Evolutionary conservation across 1,140 invertebrate species (phyloP), one percentile per base, ranked within the genome.

Genomic region (Hydropsyche tenuis): DNA sequence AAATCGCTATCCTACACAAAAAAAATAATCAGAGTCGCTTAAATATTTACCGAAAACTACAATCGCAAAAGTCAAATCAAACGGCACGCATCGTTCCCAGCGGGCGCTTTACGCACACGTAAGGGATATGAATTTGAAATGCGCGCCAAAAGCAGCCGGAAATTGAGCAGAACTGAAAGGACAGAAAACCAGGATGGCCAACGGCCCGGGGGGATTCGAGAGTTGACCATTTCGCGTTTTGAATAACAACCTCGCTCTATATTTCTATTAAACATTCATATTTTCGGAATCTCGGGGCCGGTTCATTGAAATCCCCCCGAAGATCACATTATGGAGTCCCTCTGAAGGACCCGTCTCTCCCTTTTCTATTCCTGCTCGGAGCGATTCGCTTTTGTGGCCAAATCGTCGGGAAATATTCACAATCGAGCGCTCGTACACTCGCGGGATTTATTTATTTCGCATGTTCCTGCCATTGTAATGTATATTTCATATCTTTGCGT

Each of bases 41-140:
- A 18, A 4, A 48, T 4, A 48, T 48, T 48, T 6, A 1, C 16
- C 9, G 20, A 53, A 53, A 53, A 53, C 14, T 11, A 16, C 48
- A 53, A 53, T 53, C 48, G 60, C 27, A 27, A 37, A 63, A 63
- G 60, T 63, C 23, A 16, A 63, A 63, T 63, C 60, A 63, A 63
- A 63, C 60, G 45, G 2, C 16, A n/a, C 45, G 45, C 56, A 53
- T 25, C 25, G 69, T 72, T 72, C 69, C 53, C 12, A 51, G 70
- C 56, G 56, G 16, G 56, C 12, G 23, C 48, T 53, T 70, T 70
- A 70, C 37, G 30, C 30, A 37, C 30, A 37, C 30, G 30, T 9
- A 4, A 4, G 46, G 74, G 63, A 72, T 72, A 75, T 75, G 74
- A 75, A 73, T 64, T 75, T 70, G 62, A 60, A 73, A 75, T 75